Base-by-base conservation (phyloP, 2,113 vertebrate genomes). In the Siphamia tubifer region DNA sequence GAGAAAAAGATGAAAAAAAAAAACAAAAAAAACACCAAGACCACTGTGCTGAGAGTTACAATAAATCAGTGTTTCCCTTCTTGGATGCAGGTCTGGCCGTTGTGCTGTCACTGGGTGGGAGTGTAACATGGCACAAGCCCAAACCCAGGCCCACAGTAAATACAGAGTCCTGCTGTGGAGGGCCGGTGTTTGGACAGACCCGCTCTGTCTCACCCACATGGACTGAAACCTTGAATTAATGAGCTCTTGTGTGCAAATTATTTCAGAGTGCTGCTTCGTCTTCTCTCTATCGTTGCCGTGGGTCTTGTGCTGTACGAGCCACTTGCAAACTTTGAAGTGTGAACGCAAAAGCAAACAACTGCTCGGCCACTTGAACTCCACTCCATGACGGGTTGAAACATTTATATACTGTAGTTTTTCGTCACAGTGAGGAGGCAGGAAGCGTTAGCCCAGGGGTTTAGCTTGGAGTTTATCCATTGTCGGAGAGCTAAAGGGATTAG, bases 211-310 rank as follows among this genome's bases (percentile, higher is more conserved):
- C 93, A 94, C 95, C 94, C 91, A 92, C 93, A 92, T 79, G 82
- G 76, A 77, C 87, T 82, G 90, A 95, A 94, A 95, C 91, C 89
- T 91, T 88, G 92, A 95, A 96, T 95, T 94, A 94, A 94, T 96
- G 95, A 94, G 93, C 95, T 95, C 93, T 93, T 93, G 93, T 91
- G 89, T 92, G 91, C 92, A 94, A 95, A 96, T 96, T 95, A 94
- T 95, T 93, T 93, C 91, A 91, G 94, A 92, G 91, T 88, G 93
- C 72, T 89, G 93, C 90, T 93, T 90, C 86, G 86, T 91, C 92
- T 88, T 89, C 45, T 68, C 55, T 68, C 40, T n/a, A 44, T 72
- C 67, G 64, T 25, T 45, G 63, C 65, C 9, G 47, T 9, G 17
- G 52, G 57, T 75, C 39, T 47, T 55, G 10, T 55, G 35, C 42